Percentiles rank a stretch among this genome's conserved stretches.
Evolutionary conservation across 2,888 invertebrate genomes (phyloP).

Genomic region (Galerucella calmariensis): DNA sequence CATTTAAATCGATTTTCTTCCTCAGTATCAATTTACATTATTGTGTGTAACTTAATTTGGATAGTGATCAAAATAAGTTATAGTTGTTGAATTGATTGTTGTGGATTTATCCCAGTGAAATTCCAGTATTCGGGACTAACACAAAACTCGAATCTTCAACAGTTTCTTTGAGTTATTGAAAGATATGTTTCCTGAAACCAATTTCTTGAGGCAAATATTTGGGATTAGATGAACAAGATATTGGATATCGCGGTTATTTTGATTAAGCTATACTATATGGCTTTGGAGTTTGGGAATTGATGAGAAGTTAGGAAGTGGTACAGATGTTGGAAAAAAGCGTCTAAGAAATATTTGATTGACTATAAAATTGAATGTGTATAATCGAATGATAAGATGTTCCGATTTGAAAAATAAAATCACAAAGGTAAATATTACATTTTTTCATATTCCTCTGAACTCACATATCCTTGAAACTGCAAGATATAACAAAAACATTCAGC

Average conservation of each 20-base stretch:
- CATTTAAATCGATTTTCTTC: no score
- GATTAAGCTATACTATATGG: background rate
- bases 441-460: no score
- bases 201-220: background rate
- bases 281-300: background rate
- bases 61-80: background rate
- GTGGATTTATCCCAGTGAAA: no score
- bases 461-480: no score
- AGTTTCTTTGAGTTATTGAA: background rate
- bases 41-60: no score
- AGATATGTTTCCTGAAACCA: constrained; percentile 4
- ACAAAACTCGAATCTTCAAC: background rate
- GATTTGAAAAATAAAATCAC: no score
- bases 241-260: constrained; percentile 8
- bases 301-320: background rate
- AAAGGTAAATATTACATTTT: no score
- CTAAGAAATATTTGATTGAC: background rate
- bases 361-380: background rate
- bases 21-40: no score
- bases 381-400: no score
- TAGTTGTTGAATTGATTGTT: no score
- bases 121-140: no score
- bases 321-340: background rate
- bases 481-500: no score
- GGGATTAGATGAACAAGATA: constrained; percentile 4